Conservation (phyloP, 2,797 vertebrate species). For the Pseudochirops cupreus region DNA sequence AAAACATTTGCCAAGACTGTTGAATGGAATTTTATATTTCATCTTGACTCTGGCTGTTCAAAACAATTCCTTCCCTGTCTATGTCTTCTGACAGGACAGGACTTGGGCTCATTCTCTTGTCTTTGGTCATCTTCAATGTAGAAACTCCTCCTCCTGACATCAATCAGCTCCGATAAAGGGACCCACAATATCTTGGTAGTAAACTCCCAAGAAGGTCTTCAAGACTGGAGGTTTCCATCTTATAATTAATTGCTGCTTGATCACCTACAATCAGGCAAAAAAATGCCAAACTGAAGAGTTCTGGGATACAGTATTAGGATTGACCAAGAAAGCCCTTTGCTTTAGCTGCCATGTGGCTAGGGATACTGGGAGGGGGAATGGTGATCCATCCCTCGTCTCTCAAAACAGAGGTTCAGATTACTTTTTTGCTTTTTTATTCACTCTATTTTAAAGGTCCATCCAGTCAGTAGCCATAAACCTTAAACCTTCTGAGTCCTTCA, state of each 20-base stretch:
- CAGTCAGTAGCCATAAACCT: neutral
- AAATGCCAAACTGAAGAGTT: neutral
- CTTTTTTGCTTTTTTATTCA: neutral
- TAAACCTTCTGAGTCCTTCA: neutral
- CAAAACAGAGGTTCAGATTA: neutral
- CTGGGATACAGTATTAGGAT: neutral
- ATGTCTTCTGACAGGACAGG: neutral
- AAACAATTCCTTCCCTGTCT: neutral
- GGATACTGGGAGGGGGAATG: neutral
- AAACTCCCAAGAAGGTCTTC: neutral
- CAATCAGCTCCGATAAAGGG: neutral
- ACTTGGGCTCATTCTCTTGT: neutral
- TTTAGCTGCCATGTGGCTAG: neutral
- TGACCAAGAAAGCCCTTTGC: neutral
- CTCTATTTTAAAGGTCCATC: neutral
- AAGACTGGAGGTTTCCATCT: neutral
- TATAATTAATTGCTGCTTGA: neutral
- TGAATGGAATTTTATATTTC: neutral
- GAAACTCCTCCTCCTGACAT: neutral
- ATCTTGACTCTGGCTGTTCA: neutral
- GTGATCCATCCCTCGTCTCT: neutral
- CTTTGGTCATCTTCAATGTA: neutral
- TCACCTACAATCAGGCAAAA: neutral
- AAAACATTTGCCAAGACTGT: neutral
- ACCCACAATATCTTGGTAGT: neutral